Conservation (phyloP, 2,888 invertebrate species). For the Chesias legatella region DNA sequence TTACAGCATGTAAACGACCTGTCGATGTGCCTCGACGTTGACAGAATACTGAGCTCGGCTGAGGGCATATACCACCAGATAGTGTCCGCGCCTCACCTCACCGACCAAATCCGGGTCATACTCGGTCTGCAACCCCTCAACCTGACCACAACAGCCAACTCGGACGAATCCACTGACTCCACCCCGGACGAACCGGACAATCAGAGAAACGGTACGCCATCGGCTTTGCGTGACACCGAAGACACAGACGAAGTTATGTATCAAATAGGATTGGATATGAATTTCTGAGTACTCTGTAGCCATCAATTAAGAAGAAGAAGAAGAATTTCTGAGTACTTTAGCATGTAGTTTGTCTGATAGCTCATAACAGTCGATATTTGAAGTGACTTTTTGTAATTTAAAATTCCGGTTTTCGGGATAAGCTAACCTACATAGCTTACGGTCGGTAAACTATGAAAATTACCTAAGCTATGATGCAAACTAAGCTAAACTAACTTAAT, state of each 20-base stretch:
- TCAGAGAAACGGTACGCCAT: constrained; percentile 43
- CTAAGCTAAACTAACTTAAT: too few species aligned
- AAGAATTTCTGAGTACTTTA: neutral
- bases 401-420: too few species aligned
- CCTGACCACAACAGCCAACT: constrained; percentile 49
- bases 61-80: constrained; percentile 96
- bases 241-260: constrained; percentile 78
- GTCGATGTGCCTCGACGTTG: constrained; percentile 91
- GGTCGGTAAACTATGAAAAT: too few species aligned
- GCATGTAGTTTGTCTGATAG: neutral
- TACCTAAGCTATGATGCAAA: too few species aligned
- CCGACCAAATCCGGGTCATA: constrained; percentile 85
- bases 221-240: constrained; percentile 5
- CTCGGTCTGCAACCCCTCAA: constrained; percentile 82
- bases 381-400: too few species aligned
- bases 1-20: constrained; percentile 97
- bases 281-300: constrained; percentile 60
- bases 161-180: constrained; percentile 38
- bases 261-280: constrained; percentile 79
- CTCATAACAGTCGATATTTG: too few species aligned
- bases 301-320: too few species aligned
- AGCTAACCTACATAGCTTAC: too few species aligned
- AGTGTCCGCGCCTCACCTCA: constrained; percentile 84
- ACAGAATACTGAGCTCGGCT: constrained; percentile 89
- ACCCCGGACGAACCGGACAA: constrained; percentile 26